Percentiles rank a stretch among this genome's conserved stretches.
Conservation (phyloP, 1,140 invertebrate genomes). For the Drosophila punjabiensis region DNA sequence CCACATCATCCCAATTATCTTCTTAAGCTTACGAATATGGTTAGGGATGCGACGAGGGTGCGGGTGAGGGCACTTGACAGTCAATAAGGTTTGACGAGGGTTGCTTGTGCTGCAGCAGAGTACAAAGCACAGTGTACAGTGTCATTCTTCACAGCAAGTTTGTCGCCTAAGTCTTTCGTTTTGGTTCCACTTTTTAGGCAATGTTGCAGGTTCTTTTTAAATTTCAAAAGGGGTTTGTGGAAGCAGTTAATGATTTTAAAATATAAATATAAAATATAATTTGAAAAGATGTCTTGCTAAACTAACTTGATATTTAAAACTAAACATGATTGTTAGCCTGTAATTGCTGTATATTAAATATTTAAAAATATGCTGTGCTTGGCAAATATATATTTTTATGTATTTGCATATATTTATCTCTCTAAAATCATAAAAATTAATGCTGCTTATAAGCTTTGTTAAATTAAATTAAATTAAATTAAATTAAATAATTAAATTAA, state of each 20-base stretch:
- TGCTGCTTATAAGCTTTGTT: too few species aligned
- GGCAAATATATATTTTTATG: too few species aligned
- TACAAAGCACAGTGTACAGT: neutral
- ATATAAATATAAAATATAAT: too few species aligned
- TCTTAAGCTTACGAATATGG: constrained; percentile 13
- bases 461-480: too few species aligned
- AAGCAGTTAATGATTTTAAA: neutral
- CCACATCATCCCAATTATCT: constrained; percentile 61
- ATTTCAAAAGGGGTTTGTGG: neutral
- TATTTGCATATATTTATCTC: too few species aligned
- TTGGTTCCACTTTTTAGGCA: neutral
- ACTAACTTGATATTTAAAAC: too few species aligned
- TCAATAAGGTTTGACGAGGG: constrained; percentile 41
- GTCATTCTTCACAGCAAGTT: constrained; percentile 12
- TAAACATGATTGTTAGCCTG: neutral
- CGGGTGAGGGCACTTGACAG: constrained; percentile 25
- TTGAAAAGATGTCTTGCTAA: too few species aligned
- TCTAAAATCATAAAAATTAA: too few species aligned
- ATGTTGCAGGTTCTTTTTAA: neutral
- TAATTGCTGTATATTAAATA: too few species aligned
- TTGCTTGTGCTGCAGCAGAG: neutral
- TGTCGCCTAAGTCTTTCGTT: constrained; percentile 34
- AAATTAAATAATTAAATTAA: neutral
- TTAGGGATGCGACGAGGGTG: neutral
- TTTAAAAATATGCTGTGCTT: too few species aligned